Percentiles rank a stretch among this genome's conserved stretches.
These are phyloP conservation scores for Lanistes nyassanus DNA, from an alignment of 1,140 invertebrate genomes.

Conservation along the genomic window DNA sequence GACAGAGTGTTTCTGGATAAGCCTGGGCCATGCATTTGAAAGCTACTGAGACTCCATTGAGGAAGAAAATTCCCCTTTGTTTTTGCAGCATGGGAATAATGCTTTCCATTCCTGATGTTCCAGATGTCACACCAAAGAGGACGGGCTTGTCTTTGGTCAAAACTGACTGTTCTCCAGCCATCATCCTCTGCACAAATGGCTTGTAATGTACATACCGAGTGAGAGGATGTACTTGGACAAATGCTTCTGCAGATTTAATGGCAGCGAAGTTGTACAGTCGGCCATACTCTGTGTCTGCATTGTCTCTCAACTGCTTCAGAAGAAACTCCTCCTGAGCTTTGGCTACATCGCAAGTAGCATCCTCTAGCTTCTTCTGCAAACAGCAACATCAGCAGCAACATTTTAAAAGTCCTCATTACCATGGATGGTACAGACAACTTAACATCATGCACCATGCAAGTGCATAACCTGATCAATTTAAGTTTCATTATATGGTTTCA, in stretches of 20 bases:
- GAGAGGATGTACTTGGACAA: slow-evolving; percentile 50
- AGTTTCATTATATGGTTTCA: no score
- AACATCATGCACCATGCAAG: no score
- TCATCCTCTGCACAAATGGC: slow-evolving; percentile 57
- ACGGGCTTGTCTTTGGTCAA: slow-evolving; percentile 49
- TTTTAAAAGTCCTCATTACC: no score
- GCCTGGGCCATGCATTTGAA: slow-evolving; percentile 48
- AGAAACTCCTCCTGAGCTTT: slow-evolving; percentile 51
- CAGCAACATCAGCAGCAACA: neutral
- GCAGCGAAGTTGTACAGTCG: slow-evolving; percentile 50
- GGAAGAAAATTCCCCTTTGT: slow-evolving; percentile 56
- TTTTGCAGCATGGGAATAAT: slow-evolving; percentile 55
- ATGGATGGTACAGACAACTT: no score
- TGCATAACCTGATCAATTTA: no score
- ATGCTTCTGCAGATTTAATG: slow-evolving; percentile 55
- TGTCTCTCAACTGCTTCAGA: slow-evolving; percentile 45
- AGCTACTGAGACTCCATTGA: slow-evolving; percentile 54
- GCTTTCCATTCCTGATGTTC: slow-evolving; percentile 61
- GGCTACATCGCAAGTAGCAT: slow-evolving; percentile 46
- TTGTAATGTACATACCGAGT: slow-evolving; percentile 58
- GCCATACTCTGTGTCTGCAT: slow-evolving; percentile 58
- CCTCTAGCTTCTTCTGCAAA: slow-evolving; percentile 37
- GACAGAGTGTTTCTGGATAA: slow-evolving; percentile 42
- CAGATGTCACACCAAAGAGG: slow-evolving; percentile 63
- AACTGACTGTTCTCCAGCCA: slow-evolving; percentile 56